Conservation (phyloP, 2,113 vertebrate genomes). For the Haemorhous mexicanus region DNA sequence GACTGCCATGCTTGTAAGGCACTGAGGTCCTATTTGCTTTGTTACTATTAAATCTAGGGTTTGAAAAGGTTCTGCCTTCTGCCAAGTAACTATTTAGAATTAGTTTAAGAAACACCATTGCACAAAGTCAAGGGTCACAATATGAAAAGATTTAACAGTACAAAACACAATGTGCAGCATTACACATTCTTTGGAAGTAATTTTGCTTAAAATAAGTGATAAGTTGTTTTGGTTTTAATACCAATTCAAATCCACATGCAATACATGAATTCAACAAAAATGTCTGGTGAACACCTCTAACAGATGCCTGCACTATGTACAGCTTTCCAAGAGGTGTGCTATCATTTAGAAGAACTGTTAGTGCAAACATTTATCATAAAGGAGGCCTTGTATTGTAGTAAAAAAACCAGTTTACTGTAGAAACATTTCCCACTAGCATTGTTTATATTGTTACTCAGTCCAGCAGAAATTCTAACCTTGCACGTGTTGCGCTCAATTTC, state of each 20-base stretch:
- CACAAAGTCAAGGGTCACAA: not conserved
- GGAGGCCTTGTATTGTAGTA: not conserved
- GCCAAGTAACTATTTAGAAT: not conserved
- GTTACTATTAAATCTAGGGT: not conserved
- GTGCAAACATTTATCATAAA: not conserved
- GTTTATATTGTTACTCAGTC: not conserved
- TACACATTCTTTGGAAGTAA: not conserved
- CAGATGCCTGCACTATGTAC: not conserved
- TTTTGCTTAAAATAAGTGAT: not conserved
- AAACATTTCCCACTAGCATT: not conserved
- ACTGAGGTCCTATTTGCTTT: not conserved
- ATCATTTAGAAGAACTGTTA: not conserved
- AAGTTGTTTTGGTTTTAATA: not conserved
- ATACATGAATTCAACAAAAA: not conserved
- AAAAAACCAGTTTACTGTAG: not conserved
- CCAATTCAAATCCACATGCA: not conserved
- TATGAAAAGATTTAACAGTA: not conserved
- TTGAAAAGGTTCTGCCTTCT: not conserved
- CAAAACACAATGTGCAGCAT: not conserved
- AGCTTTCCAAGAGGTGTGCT: not conserved
- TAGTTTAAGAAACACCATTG: not conserved
- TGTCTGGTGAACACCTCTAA: not conserved
- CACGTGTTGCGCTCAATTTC: constrained; percentile 98
- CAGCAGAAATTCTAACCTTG: constrained; percentile 81
- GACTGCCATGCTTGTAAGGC: not conserved